Conservation (phyloP, 2,888 invertebrate genomes). For the Lamellibrachia columna region DNA sequence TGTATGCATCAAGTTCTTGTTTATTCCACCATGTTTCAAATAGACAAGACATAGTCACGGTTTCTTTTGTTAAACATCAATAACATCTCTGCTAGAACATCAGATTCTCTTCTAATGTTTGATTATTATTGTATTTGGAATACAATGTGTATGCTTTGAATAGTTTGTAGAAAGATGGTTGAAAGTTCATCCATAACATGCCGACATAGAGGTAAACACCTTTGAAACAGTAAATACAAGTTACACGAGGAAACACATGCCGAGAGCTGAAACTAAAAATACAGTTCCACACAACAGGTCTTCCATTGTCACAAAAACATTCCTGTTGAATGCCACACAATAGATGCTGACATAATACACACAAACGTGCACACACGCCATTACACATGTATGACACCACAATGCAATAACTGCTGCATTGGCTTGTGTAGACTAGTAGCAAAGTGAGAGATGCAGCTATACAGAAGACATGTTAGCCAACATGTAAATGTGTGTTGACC, state of each 20-base stretch:
- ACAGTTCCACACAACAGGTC: not conserved
- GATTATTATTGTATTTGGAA: not conserved
- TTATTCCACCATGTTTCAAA: not conserved
- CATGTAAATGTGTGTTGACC: not conserved
- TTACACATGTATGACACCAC: not conserved
- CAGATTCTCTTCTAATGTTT: not conserved
- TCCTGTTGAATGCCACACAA: not conserved
- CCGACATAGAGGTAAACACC: not conserved
- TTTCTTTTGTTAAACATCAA: not conserved
- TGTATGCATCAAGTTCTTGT: not conserved
- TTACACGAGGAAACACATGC: not conserved
- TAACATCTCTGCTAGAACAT: not conserved
- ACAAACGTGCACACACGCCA: not conserved
- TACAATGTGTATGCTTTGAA: not conserved
- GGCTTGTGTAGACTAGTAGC: not conserved
- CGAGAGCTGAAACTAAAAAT: not conserved
- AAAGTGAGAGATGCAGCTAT: not conserved
- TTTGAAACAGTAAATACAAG: not conserved
- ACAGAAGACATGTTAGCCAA: not conserved
- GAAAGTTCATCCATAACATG: not conserved
- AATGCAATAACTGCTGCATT: not conserved
- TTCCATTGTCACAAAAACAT: not conserved
- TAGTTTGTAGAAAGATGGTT: not conserved
- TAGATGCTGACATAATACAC: not conserved
- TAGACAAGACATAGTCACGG: not conserved